Conservation (phyloP, 2,113 vertebrate genomes). For the Oostethus manadensis region DNA sequence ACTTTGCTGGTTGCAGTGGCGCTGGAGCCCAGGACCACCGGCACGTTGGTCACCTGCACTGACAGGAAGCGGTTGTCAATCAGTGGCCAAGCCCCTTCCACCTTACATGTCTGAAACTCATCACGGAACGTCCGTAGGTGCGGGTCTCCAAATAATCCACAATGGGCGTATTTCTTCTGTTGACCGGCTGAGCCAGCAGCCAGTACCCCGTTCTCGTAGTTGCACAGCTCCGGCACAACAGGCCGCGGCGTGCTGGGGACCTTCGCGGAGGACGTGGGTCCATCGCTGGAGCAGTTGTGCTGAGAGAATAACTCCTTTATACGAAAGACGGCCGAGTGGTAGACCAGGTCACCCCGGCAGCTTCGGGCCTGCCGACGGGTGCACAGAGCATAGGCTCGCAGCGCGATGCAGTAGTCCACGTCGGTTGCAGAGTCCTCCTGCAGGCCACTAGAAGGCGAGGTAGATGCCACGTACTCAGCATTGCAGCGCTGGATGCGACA, state of each 20-base stretch:
- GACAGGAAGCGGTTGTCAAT: constrained; percentile 80
- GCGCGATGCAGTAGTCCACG: constrained; percentile 76
- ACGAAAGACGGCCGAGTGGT: constrained; percentile 76
- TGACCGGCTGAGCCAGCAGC: constrained; percentile 40
- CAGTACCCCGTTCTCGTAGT: constrained; percentile 67
- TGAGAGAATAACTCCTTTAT: constrained; percentile 79
- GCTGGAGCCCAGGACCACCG: constrained; percentile 75
- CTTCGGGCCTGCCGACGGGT: constrained; percentile 72
- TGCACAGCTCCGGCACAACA: constrained; percentile 63
- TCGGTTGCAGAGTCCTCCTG: constrained; percentile 66
- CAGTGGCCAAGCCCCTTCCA: constrained; percentile 81
- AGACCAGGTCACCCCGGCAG: constrained; percentile 77
- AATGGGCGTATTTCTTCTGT: constrained; percentile 76
- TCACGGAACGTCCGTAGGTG: constrained; percentile 79
- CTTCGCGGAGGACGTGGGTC: constrained; percentile 72
- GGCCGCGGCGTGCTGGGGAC: constrained; percentile 64
- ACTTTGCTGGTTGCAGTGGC: constrained; percentile 83
- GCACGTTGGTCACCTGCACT: constrained; percentile 81
- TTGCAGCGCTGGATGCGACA: constrained; percentile 81
- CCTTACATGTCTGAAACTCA: constrained; percentile 82
- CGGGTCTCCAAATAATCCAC: constrained; percentile 81
- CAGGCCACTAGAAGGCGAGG: constrained; percentile 70
- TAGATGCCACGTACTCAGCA: constrained; percentile 73
- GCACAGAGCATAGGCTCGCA: constrained; percentile 75
- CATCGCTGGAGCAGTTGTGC: constrained; percentile 80